Percentiles rank a stretch among this genome's conserved stretches.
Conservation (phyloP, 2,888 invertebrate species). For the Sisyra terminalis region DNA sequence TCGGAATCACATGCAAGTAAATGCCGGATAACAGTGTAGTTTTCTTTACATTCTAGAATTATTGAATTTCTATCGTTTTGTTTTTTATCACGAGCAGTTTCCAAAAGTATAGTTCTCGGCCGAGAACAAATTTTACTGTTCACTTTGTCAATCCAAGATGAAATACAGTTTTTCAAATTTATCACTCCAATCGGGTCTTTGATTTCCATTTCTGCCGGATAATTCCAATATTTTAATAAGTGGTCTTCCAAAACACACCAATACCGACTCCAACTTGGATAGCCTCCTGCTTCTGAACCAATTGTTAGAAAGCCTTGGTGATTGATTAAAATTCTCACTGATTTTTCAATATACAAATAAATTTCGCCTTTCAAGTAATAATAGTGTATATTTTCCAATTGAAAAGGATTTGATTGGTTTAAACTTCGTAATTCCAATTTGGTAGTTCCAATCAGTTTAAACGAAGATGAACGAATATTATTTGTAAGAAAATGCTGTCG, state of each 20-base stretch:
- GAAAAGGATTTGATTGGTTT: background rate
- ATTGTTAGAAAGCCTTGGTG: slow-evolving; percentile 33
- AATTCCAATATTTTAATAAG: slow-evolving; percentile 30
- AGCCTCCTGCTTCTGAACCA: slow-evolving; percentile 24
- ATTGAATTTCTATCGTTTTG: background rate
- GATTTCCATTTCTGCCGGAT: slow-evolving; percentile 27
- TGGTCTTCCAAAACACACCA: slow-evolving; percentile 34
- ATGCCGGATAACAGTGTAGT: background rate
- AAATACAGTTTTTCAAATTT: slow-evolving; percentile 2
- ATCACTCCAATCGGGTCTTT: slow-evolving; percentile 11
- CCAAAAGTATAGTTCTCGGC: background rate
- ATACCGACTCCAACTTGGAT: slow-evolving; percentile 33
- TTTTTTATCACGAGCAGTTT: background rate
- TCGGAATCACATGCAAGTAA: background rate
- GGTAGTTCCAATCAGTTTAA: background rate
- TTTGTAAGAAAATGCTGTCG: background rate
- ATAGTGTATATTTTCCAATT: slow-evolving; percentile 5
- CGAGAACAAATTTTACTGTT: background rate
- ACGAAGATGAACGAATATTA: background rate
- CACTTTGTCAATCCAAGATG: background rate
- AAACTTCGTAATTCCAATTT: slow-evolving; percentile 1
- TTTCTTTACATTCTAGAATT: background rate
- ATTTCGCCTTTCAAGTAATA: slow-evolving; percentile 19
- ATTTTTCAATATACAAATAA: slow-evolving; percentile 17
- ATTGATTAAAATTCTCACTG: slow-evolving; percentile 17